phyloP scores from a whole-genome alignment of 2,797 vertebrate species.

The Columba guinea region DNA sequence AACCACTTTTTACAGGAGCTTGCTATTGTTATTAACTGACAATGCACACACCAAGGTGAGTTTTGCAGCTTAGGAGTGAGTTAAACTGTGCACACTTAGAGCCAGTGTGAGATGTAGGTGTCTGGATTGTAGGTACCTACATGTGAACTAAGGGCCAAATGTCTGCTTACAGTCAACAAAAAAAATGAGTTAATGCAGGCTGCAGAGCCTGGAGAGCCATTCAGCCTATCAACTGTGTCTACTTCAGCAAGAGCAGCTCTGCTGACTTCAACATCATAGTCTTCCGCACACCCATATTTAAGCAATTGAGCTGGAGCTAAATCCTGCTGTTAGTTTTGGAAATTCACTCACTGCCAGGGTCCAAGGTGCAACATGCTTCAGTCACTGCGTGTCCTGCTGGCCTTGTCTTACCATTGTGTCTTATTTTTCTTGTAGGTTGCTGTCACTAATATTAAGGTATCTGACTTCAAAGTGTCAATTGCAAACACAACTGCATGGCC shows the following conservation, averaged over 20 bases:
- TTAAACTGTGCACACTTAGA: not conserved
- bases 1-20: not conserved
- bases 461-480: not conserved
- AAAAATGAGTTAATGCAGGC: not conserved
- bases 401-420: not conserved
- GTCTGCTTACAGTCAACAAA: not conserved
- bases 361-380: not conserved
- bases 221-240: not conserved
- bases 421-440: not conserved
- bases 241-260: not conserved
- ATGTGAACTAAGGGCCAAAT: not conserved
- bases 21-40: not conserved
- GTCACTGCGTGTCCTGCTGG: not conserved
- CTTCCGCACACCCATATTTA: not conserved
- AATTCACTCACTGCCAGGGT: not conserved
- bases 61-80: not conserved
- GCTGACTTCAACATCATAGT: not conserved
- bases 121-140: not conserved
- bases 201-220: not conserved
- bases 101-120: not conserved
- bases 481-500: not conserved
- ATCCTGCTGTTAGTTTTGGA: not conserved
- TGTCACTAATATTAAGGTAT: not conserved
- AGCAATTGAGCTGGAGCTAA: not conserved
- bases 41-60: accelerated